These are phyloP conservation scores for Calypte anna DNA, from an alignment of 2,113 vertebrate genomes.

Conservation along the genomic window DNA sequence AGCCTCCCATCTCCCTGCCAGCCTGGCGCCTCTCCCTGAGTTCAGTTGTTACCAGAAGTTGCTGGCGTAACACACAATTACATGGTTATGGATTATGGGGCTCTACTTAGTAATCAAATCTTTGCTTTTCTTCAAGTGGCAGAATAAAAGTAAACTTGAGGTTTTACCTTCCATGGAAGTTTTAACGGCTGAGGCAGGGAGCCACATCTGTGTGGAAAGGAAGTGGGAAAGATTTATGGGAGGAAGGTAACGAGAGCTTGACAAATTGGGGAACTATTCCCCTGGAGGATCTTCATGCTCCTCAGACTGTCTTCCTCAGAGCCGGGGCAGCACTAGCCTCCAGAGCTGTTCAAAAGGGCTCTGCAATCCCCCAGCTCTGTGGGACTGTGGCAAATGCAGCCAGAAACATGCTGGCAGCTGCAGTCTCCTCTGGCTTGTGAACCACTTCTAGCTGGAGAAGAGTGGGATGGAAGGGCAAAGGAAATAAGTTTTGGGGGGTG, in stretches of 20 bases:
- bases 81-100: neutral
- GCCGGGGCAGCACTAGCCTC: neutral
- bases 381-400: neutral
- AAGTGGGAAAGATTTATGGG: slow-evolving; percentile 48
- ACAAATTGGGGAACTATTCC: slow-evolving; percentile 13
- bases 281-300: neutral
- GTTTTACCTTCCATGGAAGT: neutral
- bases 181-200: neutral
- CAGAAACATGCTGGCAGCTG: neutral
- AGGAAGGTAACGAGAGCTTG: slow-evolving; percentile 9
- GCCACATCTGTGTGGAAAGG: neutral
- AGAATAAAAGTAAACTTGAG: neutral
- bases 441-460: neutral
- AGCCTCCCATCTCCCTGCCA: neutral
- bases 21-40: neutral
- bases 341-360: neutral
- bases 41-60: slow-evolving; percentile 6
- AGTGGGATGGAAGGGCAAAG: neutral
- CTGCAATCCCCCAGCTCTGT: neutral
- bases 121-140: neutral
- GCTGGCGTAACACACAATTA: neutral
- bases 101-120: slow-evolving; percentile 26
- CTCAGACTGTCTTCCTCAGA: neutral
- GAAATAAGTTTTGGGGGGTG: neutral
- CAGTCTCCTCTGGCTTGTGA: neutral